Conservation (phyloP, 2,113 vertebrate species). For the Steatornis caripensis region DNA sequence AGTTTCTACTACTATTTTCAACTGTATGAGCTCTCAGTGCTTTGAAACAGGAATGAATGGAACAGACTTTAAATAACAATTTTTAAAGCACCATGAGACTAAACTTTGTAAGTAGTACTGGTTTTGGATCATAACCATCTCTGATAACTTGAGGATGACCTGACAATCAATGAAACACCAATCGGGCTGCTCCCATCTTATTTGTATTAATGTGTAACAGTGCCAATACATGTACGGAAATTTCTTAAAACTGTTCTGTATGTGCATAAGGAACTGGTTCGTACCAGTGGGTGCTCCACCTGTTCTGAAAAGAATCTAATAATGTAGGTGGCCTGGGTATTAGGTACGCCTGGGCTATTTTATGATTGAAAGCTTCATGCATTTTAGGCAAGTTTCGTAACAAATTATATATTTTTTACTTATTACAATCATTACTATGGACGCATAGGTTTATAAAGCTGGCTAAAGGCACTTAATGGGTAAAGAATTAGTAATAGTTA, state of each 20-base stretch:
- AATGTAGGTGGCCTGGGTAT: not conserved
- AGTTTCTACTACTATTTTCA: not conserved
- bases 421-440: not conserved
- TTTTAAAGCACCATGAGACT: not conserved
- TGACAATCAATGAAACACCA: conserved; percentile 8
- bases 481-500: not conserved
- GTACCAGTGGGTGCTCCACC: not conserved
- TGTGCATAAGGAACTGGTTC: not conserved
- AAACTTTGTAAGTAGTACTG: not conserved
- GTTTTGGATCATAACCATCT: not conserved
- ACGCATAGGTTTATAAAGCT: not conserved
- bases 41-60: conserved; percentile 4
- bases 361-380: not conserved
- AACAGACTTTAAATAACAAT: conserved; percentile 11
- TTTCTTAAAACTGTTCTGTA: not conserved
- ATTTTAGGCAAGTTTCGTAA: conserved; percentile 29
- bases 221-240: not conserved
- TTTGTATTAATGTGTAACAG: not conserved
- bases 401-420: conserved; percentile 41
- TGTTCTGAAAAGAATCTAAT: not conserved
- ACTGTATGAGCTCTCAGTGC: not conserved
- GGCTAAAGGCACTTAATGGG: not conserved
- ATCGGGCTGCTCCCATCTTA: not conserved
- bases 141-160: not conserved
- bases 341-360: not conserved